Evolutionary conservation across 2,797 vertebrate genomes (phyloP), one percentile per base, ranked within the genome.

Genomic region (Falco peregrinus): DNA sequence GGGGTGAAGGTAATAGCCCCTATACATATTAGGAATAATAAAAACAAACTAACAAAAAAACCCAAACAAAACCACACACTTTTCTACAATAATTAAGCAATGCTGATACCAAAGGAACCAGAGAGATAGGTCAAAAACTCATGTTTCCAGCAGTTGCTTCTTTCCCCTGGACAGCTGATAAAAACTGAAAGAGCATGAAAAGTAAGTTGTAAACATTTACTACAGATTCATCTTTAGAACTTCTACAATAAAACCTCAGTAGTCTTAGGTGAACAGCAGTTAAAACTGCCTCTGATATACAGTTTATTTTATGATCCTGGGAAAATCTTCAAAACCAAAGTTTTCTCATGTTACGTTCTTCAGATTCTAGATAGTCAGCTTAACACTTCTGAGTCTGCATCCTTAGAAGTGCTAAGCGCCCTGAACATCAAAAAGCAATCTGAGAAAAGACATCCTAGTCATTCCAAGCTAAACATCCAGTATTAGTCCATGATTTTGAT

Each of bases 241-340:
- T 18, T 28, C 88, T 65, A 73, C 60, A 64, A 51, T 94, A 95
- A 96, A 96, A 84, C 69, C 43, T 92, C 73, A 31, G 33, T 39
- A 92, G 86, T 54, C 83, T 93, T 94, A 91, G 88, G 92, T 93
- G 83, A 96, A 88, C 20, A 69, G 63, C 83, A 90, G 63, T 92
- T 90, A 92, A 93, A 94, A 87, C 41, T 65, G 80, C 39, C 61
- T 84, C 84, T 63, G 51, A 85, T 53, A 91, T 0, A 54, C 35
- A 87, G 60, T 53, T 87, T 67, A 50, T 84, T 96, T 96, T 91
- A 97, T 29, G 60, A 82, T 85, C 93, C 84, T 96, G 92, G 93
- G 95, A 97, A 96, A 89, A 92, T 74, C 51, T 93, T 94, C 68
- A 84, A 69, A 95, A 60, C 29, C 48, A 13, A 92, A 77, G 48